A percentile compares a stretch with the other conserved stretches of the same genome.
Evolutionary conservation across 2,888 invertebrate genomes (phyloP).

Genomic region (Cheilosia variabilis): DNA sequence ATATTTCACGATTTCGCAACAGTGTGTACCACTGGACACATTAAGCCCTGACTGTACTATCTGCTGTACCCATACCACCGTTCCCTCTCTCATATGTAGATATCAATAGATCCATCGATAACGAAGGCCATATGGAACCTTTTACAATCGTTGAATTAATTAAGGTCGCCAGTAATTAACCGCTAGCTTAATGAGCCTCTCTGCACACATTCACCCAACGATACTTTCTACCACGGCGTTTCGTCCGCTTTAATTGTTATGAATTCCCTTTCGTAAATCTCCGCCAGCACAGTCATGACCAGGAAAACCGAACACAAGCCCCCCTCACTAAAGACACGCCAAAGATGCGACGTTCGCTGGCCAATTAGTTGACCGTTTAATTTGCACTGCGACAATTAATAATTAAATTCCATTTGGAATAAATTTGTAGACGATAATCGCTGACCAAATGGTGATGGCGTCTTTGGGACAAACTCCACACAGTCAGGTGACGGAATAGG

Average conservation of each 20-base stretch:
- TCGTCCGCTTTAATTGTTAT: constrained; percentile 52
- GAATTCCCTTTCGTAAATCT: constrained; percentile 49
- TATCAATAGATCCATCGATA: background rate
- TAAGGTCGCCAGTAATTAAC: constrained; percentile 62
- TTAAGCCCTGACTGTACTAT: too few relatives aligned
- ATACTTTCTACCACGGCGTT: constrained; percentile 62
- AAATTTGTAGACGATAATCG: constrained; percentile 62
- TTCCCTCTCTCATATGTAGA: background rate
- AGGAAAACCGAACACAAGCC: background rate
- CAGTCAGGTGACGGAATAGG: background rate
- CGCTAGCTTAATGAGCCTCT: constrained; percentile 60
- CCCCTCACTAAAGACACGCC: background rate
- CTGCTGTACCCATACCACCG: background rate
- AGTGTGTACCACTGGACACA: too few relatives aligned
- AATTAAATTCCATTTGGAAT: constrained; percentile 67
- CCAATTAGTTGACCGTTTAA: constrained; percentile 67
- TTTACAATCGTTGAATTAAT: constrained; percentile 48
- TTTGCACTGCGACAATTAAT: constrained; percentile 67
- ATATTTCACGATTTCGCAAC: too few relatives aligned
- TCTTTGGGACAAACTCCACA: background rate
- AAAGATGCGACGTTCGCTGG: constrained; percentile 10
- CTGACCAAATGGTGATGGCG: background rate
- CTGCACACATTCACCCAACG: constrained; percentile 57
- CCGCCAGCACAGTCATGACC: background rate
- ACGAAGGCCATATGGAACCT: constrained; percentile 14